Evolutionary conservation across 2,797 vertebrate genomes (phyloP), one percentile per base, ranked within the genome.

Genomic region (Sorex maritimensis): DNA sequence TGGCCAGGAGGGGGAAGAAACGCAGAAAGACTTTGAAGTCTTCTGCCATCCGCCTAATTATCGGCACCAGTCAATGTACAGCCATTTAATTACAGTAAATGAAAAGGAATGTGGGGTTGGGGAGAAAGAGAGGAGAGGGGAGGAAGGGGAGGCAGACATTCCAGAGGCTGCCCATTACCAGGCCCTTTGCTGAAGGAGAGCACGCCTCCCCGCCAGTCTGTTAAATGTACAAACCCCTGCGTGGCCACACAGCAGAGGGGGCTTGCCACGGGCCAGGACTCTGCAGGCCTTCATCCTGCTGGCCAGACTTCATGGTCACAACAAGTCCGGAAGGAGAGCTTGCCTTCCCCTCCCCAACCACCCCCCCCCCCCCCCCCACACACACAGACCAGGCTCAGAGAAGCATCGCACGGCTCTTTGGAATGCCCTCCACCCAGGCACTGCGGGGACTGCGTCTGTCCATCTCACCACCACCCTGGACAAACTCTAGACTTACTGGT

Each of bases 21-120:
- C 95, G 2, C 26, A 49, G 26, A 3, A 78, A 88, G 80, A 78
- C 96, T 97, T 97, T 97, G 96, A 97, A 97, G 96, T 95, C 87
- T 79, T 63, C 2, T 30, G 92, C 67, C 81, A 85, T 94, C 88
- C 58, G 69, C 69, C 84, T 96, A 91, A 92, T 86, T 78, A 92
- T 94, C 94, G 55, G 61, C 83, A 74, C 63, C 84, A 94, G 73
- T 86, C 86, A 78, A 96, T 86, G 61, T 55, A 61, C 61, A 77
- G 28, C 94, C 84, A 86, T 24, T 41, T 84, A 94, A 86, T 4
- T 94, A 95, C 3, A 85, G 91, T 94, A 90, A 69, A 97, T 94
- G 71, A 68, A 96, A 95, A 82, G 94, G 94, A 80, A 90, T 77
- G 85, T 81, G 77, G 77, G 65, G 26, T 49, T 92, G 82, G 11